phyloP scores from a whole-genome alignment of 2,797 vertebrate species.

The Hippopotamyrus pictus region DNA sequence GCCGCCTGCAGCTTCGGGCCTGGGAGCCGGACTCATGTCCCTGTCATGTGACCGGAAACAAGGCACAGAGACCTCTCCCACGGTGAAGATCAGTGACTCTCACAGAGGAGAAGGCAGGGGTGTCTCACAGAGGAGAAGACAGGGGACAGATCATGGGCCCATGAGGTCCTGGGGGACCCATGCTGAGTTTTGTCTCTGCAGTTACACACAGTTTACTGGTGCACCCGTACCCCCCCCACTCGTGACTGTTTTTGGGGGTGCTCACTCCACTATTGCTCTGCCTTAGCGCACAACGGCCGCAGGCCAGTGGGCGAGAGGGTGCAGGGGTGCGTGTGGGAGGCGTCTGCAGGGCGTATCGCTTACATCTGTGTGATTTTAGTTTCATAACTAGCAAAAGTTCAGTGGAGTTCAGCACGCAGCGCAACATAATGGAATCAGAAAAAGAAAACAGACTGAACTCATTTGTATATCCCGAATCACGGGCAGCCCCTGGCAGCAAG shows the following conservation, averaged over 20 bases:
- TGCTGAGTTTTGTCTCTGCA: constrained; percentile 10
- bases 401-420: background rate
- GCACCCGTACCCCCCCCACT: background rate
- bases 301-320: background rate
- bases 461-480: background rate
- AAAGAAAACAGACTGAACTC: background rate
- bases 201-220: constrained; percentile 15
- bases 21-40: background rate
- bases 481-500: background rate
- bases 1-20: background rate
- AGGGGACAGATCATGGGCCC: constrained; percentile 14
- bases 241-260: constrained; percentile 3
- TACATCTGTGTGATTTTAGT: background rate
- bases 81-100: background rate
- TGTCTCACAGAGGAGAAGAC: background rate
- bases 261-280: constrained; percentile 17
- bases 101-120: background rate
- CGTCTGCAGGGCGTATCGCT: background rate
- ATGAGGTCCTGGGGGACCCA: background rate
- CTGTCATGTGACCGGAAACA: background rate
- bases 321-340: background rate
- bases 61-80: background rate
- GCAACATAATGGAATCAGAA: background rate
- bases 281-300: background rate
- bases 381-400: background rate